Evolutionary conservation across 2,113 vertebrate species (phyloP).

Genomic region (Phrynocephalus versicolor): DNA sequence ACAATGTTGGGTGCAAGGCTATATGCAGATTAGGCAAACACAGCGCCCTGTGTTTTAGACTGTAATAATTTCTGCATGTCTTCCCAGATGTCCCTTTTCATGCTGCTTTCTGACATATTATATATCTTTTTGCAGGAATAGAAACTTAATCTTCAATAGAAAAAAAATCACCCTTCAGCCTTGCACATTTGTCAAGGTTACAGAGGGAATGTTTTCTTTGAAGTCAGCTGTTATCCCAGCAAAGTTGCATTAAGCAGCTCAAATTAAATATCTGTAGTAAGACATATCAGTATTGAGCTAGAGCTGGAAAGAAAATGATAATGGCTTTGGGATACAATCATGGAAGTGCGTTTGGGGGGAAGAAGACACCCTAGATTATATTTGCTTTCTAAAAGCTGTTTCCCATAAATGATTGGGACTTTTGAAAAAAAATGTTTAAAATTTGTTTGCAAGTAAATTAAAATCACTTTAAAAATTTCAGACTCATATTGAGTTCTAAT

Average conservation of each 20-base stretch:
- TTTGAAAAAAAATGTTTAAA: background rate
- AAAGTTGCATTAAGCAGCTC: conserved; percentile 53
- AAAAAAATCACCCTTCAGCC: conserved; percentile 23
- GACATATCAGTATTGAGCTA: background rate
- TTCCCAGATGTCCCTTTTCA: background rate
- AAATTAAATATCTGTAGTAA: conserved; percentile 56
- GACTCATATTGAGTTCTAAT: conserved; percentile 43
- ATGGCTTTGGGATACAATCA: conserved; percentile 46
- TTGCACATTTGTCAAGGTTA: conserved; percentile 35
- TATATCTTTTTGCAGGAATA: conserved; percentile 23
- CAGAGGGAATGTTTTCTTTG: conserved; percentile 48
- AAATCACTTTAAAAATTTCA: conserved; percentile 3
- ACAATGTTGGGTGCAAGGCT: too few species aligned
- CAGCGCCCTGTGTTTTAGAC: background rate
- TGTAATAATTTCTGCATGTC: background rate
- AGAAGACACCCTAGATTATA: conserved; percentile 17
- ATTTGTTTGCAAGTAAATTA: conserved; percentile 32
- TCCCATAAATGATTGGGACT: background rate
- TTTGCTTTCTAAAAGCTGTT: conserved; percentile 1
- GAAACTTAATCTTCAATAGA: conserved; percentile 59
- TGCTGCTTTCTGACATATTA: background rate
- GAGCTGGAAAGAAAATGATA: conserved; percentile 26
- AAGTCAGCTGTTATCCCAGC: conserved; percentile 48
- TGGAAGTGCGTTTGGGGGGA: background rate
- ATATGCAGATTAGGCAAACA: conserved; percentile 11